Base-by-base conservation (phyloP, 2,113 vertebrate species). In the Acanthisitta chloris region DNA sequence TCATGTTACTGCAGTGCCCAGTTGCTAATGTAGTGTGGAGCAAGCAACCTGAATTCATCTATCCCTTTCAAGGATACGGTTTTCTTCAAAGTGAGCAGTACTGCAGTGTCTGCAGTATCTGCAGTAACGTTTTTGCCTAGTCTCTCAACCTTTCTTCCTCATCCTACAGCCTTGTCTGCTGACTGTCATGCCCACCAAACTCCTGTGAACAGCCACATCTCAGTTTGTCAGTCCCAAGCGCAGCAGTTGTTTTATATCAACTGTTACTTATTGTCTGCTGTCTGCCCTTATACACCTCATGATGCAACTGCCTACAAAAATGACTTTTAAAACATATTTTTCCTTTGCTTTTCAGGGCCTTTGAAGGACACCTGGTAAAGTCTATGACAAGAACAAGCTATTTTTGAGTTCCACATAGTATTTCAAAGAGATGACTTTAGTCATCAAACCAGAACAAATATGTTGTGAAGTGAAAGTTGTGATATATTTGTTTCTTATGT, bases 351-450 rank as follows among this genome's bases (percentile, higher is more conserved):
- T 98, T 86, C 98, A 99, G 99, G 98, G 98, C 76, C 98, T 98
- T 96, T 99, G 98, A 99, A 98, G 97, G 97, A 97, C 51, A 92
- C 31, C 95, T 25, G 51, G 42, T 66, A 91, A 95, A 92, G 67
- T 94, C 96, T 95, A 97, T 94, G 96, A 97, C 81, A 92, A 97
- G 95, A 98, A 96, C 91, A 97, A 94, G 96, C 93, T 97, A 97
- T 97, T 98, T 98, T 98, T 97, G 97, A 98, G 98, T 99, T 98
- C 95, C 97, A 98, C 97, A 98, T 98, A 94, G 71, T 98, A 97
- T 98, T 98, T 98, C 98, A 98, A 98, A 97, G 96, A 97, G 97
- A 97, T 97, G 97, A 98, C 97, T 98, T 98, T 97, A 96, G 97
- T 98, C 98, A 97, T 98, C 95, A 98, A 98, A 98, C 97, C 98